phyloP scores from a whole-genome alignment of 2,113 vertebrate species.

The Elgaria multicarinata region DNA sequence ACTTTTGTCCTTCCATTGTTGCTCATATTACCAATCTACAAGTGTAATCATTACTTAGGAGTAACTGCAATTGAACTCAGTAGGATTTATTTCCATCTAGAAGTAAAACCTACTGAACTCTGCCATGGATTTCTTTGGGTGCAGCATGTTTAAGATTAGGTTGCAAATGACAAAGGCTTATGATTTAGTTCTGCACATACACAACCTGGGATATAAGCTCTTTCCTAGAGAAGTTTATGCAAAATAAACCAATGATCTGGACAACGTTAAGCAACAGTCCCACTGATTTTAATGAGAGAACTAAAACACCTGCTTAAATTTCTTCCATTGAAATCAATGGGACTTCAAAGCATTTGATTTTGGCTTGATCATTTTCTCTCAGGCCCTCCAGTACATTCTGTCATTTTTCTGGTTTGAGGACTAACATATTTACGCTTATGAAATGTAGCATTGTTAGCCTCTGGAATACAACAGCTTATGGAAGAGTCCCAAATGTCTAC shows the following conservation, averaged over 20 bases:
- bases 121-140: neutral
- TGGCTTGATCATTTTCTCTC: neutral
- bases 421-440: neutral
- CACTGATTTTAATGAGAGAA: neutral
- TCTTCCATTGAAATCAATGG: neutral
- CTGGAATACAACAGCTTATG: neutral
- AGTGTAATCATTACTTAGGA: neutral
- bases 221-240: neutral
- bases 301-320: neutral
- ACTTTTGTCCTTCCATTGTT: neutral
- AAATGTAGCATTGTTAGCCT: neutral
- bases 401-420: too few species aligned
- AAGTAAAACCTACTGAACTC: neutral
- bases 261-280: neutral
- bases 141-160: neutral
- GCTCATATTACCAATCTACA: too few species aligned
- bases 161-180: neutral
- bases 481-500: rapidly evolving
- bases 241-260: neutral
- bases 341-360: neutral
- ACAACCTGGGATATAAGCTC: neutral
- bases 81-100: neutral
- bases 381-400: neutral
- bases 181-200: too few species aligned
- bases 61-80: neutral